Conservation (phyloP, 2,113 vertebrate species). For the Colius striatus region DNA sequence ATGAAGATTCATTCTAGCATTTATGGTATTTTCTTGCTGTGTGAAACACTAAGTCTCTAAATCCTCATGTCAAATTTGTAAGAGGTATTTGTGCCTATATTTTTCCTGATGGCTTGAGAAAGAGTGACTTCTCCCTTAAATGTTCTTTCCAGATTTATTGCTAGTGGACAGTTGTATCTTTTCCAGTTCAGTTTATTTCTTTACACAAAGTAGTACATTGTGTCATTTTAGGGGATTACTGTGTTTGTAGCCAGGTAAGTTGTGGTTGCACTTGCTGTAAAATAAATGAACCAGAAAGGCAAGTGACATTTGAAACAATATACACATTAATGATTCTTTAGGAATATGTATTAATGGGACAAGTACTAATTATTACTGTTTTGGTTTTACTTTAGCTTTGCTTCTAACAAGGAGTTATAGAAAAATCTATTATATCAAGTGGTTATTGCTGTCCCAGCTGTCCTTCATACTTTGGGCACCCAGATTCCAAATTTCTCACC, state of each 20-base stretch:
- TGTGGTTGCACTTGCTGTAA: neutral
- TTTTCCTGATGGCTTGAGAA: neutral
- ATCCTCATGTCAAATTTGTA: neutral
- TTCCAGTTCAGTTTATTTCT: neutral
- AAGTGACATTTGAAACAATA: neutral
- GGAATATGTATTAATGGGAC: neutral
- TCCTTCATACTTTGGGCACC: neutral
- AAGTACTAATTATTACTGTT: neutral
- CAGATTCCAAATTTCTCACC: neutral
- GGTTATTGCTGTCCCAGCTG: neutral
- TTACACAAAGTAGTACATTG: neutral
- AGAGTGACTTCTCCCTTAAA: neutral
- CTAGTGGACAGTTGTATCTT: neutral
- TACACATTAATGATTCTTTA: neutral
- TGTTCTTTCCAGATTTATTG: neutral
- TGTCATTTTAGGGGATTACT: neutral
- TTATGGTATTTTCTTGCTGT: neutral
- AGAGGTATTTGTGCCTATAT: neutral
- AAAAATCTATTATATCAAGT: neutral
- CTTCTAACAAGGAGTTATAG: neutral
- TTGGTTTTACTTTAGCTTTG: neutral
- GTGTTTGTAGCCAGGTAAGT: neutral
- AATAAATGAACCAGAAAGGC: fast-evolving
- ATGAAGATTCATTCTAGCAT: neutral
- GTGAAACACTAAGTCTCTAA: neutral